These are phyloP conservation scores for Dasypolia templi DNA, from an alignment of 2,888 invertebrate genomes.

Conservation along the genomic window DNA sequence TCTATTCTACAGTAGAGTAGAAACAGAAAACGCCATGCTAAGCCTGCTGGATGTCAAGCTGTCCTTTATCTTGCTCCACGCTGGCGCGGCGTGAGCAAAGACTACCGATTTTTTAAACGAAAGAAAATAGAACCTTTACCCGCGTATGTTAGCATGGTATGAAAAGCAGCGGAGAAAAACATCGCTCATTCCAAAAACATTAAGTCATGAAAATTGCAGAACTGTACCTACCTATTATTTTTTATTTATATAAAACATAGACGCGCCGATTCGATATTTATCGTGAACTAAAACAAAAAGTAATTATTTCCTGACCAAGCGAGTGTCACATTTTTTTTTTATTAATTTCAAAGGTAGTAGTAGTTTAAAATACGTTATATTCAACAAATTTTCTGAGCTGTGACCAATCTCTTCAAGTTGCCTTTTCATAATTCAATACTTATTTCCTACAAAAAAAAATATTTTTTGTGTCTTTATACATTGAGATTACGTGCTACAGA, in stretches of 20 bases:
- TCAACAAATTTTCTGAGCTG: conserved; percentile 43
- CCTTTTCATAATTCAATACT: conserved; percentile 41
- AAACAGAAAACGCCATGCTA: too few relatives aligned
- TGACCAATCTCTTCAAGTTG: conserved; percentile 61
- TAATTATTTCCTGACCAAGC: conserved; percentile 49
- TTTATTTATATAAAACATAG: neutral
- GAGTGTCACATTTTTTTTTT: conserved; percentile 54
- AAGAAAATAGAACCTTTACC: neutral
- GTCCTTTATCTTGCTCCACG: neutral
- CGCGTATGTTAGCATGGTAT: neutral
- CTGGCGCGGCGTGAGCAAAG: neutral
- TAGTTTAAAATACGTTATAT: conserved; percentile 42
- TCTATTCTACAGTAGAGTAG: too few relatives aligned
- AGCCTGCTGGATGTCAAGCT: too few relatives aligned
- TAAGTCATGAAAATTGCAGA: neutral
- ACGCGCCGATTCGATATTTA: neutral
- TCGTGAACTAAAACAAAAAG: conserved; percentile 48
- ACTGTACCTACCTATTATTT: neutral
- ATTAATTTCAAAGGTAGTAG: conserved; percentile 30
- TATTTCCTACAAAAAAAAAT: neutral
- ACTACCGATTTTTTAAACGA: neutral
- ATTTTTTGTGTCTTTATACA: neutral
- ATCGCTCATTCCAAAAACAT: neutral
- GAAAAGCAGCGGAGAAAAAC: neutral
- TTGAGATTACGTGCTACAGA: neutral